A percentile compares a stretch with the other conserved stretches of the same genome.
Evolutionary conservation across 2,888 invertebrate species (phyloP).

Genomic region (Danaus chrysippus): DNA sequence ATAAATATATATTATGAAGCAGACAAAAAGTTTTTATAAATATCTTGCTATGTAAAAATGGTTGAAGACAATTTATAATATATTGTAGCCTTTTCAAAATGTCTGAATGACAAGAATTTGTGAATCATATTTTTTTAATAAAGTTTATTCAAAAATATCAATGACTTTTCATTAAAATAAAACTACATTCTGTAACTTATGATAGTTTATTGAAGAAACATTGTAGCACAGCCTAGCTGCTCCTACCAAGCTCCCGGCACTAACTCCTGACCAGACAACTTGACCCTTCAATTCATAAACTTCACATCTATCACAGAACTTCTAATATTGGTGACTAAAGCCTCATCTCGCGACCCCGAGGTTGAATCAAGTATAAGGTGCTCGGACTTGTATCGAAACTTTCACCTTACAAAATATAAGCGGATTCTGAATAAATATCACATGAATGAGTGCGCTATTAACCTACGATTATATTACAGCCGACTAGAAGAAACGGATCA

Average conservation of each 20-base stretch:
- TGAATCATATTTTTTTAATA: conserved; percentile 66
- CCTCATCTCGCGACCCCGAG: conserved; percentile 20
- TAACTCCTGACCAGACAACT: conserved; percentile 55
- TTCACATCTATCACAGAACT: conserved; percentile 57
- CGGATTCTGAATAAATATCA: conserved; percentile 53
- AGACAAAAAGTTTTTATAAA: too few relatives aligned
- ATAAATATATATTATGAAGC: too few relatives aligned
- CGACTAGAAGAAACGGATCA: conserved; percentile 1
- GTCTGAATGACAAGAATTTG: conserved; percentile 54
- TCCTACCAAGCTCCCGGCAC: conserved; percentile 59
- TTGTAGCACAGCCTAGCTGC: conserved; percentile 75
- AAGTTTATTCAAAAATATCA: conserved; percentile 54
- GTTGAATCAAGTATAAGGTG: conserved; percentile 1
- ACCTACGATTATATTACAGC: conserved; percentile 12
- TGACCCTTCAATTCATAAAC: conserved; percentile 36
- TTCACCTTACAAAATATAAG: conserved; percentile 27
- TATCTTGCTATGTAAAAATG: background rate
- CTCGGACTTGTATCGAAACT: conserved; percentile 32
- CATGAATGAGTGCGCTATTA: conserved; percentile 68
- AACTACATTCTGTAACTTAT: conserved; percentile 54
- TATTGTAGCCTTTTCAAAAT: conserved; percentile 42
- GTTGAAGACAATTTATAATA: conserved; percentile 13
- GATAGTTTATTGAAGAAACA: conserved; percentile 74
- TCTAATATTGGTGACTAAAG: conserved; percentile 32
- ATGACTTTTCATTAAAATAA: conserved; percentile 36